Evolutionary conservation across 2,797 vertebrate genomes (phyloP).

Genomic region (Microctenopoma steveboyesi): DNA sequence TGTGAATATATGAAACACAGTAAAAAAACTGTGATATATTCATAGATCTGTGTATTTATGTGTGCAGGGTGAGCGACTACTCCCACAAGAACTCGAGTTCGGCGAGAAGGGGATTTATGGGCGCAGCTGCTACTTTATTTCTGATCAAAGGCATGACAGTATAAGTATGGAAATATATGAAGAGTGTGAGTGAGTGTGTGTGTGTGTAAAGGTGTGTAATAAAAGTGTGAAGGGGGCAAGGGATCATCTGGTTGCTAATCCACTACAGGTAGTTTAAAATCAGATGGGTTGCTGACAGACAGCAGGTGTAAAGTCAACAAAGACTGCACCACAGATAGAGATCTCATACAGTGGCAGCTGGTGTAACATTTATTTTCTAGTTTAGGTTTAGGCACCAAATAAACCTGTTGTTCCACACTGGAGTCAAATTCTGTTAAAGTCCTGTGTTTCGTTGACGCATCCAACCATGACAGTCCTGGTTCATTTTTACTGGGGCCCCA

Average conservation of each 20-base stretch:
- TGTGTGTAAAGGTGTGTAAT: neutral
- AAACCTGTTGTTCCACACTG: no score
- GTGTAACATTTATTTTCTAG: no score
- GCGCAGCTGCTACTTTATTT: conserved; percentile 77
- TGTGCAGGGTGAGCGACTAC: conserved; percentile 29
- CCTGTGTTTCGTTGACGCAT: no score
- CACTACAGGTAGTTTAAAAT: conserved; percentile 64
- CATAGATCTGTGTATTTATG: conserved; percentile 43
- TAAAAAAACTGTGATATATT: conserved; percentile 35
- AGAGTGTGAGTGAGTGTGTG: neutral
- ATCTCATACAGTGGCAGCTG: no score
- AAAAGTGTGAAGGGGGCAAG: neutral
- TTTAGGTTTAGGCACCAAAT: no score
- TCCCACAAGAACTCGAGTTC: conserved; percentile 53
- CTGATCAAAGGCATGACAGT: conserved; percentile 79
- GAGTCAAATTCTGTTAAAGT: no score
- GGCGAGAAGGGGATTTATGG: conserved; percentile 68
- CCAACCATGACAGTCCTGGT: no score
- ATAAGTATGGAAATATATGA: conserved; percentile 50
- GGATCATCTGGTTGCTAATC: conserved; percentile 53
- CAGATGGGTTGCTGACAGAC: conserved; percentile 50
- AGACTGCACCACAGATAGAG: conserved; percentile 1
- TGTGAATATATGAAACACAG: conserved; percentile 37
- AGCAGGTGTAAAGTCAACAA: conserved; percentile 28
- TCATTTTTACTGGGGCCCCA: no score